These are phyloP conservation scores for Tolmerus cingulatus DNA, from an alignment of 2,888 invertebrate species.

Conservation along the genomic window DNA sequence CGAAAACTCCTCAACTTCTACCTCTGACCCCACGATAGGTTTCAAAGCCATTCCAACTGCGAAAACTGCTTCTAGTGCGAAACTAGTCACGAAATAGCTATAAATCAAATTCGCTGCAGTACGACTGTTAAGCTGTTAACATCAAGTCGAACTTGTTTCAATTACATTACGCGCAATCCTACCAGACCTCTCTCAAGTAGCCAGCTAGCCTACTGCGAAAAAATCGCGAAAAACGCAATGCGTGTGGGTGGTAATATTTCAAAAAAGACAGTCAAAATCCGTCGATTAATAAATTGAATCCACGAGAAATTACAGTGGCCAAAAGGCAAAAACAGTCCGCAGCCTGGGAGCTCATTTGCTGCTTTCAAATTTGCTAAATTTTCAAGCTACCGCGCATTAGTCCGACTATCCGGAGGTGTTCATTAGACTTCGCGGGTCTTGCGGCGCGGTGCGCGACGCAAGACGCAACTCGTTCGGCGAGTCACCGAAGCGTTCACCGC, in stretches of 20 bases:
- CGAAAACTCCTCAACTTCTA: not conserved
- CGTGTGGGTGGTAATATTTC: not conserved
- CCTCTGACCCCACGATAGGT: not conserved
- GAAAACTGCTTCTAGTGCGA: not conserved
- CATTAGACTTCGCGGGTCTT: not conserved
- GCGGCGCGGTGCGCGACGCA: not conserved
- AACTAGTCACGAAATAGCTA: constrained; percentile 9
- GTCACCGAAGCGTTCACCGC: constrained; percentile 9
- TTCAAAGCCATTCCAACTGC: not conserved
- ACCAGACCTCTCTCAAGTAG: not conserved
- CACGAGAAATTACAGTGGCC: not conserved
- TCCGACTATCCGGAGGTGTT: constrained; percentile 4
- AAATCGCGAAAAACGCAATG: not conserved
- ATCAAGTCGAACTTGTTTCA: constrained; percentile 21
- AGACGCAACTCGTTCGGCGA: not conserved
- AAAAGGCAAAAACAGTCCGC: not conserved
- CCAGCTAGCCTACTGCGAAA: not conserved
- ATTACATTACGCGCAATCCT: not conserved
- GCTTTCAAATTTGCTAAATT: constrained; percentile 30
- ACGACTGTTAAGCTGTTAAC: constrained; percentile 20
- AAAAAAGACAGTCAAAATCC: not conserved
- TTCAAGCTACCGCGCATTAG: constrained; percentile 21
- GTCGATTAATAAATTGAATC: not conserved
- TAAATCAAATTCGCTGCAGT: constrained; percentile 17
- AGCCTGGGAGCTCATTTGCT: constrained; percentile 11